phyloP scores from a whole-genome alignment of 2,113 vertebrate genomes.

The Cochlearius cochlearius region DNA sequence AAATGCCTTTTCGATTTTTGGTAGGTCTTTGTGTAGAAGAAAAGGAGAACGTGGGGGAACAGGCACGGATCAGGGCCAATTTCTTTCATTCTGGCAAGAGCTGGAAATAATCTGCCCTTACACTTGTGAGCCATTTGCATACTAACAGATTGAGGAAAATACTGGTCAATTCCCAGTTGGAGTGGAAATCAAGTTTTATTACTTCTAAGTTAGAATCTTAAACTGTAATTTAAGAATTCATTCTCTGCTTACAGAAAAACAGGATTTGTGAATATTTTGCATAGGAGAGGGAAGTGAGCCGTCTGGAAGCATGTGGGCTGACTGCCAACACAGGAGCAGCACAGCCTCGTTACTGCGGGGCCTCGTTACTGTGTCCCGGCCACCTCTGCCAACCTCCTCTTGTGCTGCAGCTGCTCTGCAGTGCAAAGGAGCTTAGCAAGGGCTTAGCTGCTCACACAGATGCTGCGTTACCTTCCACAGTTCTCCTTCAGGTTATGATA shows the following conservation, averaged over 20 bases:
- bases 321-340: background rate
- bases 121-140: background rate
- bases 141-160: background rate
- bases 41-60: background rate
- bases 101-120: background rate
- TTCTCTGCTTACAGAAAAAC: background rate
- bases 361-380: background rate
- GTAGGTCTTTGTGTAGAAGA: background rate
- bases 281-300: background rate
- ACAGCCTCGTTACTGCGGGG: accelerated
- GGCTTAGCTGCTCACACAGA: background rate
- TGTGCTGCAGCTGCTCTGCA: background rate
- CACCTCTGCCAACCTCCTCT: background rate
- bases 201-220: background rate
- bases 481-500: background rate
- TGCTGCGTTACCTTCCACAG: accelerated
- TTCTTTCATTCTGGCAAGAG: background rate
- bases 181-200: background rate
- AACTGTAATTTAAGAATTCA: background rate
- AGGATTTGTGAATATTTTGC: background rate
- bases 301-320: accelerated
- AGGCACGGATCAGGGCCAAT: background rate
- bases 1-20: background rate
- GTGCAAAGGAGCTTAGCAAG: background rate
- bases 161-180: background rate